Percentiles rank a stretch among this genome's conserved stretches.
These are phyloP conservation scores for Seriola rivoliana DNA, from an alignment of 2,113 vertebrate species.

Conservation along the genomic window DNA sequence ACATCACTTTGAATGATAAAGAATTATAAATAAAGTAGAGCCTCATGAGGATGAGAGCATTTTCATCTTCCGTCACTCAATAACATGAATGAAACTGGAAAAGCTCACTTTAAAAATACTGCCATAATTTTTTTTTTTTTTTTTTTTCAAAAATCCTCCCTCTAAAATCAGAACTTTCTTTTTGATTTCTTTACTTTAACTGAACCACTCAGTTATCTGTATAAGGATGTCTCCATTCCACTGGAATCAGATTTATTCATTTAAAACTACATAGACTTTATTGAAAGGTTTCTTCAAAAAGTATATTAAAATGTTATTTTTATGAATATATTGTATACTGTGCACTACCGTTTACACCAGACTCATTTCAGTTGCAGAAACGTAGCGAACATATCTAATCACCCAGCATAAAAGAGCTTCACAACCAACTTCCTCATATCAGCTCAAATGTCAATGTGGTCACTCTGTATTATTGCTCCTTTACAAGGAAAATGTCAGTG, in stretches of 20 bases:
- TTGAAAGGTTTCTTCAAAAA: background rate
- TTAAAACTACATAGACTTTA: background rate
- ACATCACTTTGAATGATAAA: constrained; percentile 25
- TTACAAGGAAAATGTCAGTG: constrained; percentile 29
- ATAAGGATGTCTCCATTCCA: too few relatives aligned
- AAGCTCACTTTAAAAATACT: background rate
- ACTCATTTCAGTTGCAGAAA: too few relatives aligned
- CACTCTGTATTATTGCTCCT: background rate
- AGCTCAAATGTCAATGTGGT: constrained; percentile 7
- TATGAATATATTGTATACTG: too few relatives aligned
- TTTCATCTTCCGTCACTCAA: constrained; percentile 22
- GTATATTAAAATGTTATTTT: too few relatives aligned
- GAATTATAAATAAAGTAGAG: constrained; percentile 45
- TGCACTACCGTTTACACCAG: too few relatives aligned
- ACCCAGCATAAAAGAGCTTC: background rate
- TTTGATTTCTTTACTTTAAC: background rate
- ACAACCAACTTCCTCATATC: background rate
- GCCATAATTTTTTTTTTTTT: background rate
- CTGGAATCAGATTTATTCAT: background rate
- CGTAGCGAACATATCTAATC: background rate
- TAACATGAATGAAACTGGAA: background rate
- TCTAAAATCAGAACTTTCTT: background rate
- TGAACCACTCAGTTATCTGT: background rate
- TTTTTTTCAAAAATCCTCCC: background rate
- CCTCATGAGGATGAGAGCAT: constrained; percentile 4